Conservation (phyloP, 2,113 vertebrate genomes). For the Sylvia atricapilla region DNA sequence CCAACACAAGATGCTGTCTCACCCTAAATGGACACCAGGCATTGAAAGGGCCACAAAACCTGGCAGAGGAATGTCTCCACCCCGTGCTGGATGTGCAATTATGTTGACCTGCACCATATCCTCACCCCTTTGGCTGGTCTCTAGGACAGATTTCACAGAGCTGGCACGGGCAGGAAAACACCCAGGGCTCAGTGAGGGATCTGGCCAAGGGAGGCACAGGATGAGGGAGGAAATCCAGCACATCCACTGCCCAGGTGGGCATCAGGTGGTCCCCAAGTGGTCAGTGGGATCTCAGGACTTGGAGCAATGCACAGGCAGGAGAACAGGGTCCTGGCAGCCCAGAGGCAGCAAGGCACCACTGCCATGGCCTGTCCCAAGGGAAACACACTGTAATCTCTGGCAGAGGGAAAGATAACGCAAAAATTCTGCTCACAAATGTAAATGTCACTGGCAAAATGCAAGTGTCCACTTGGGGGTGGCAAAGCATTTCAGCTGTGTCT, state of each 20-base stretch:
- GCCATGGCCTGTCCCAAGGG: not conserved
- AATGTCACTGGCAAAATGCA: not conserved
- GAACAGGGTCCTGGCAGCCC: not conserved
- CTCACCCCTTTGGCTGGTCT: not conserved
- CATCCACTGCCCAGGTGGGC: not conserved
- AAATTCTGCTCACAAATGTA: not conserved
- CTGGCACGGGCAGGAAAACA: not conserved
- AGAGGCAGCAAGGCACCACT: fast-evolving
- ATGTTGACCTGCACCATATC: fast-evolving
- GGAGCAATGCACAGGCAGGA: fast-evolving
- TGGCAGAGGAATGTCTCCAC: not conserved
- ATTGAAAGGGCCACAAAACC: not conserved
- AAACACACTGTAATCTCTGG: not conserved
- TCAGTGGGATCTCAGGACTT: not conserved
- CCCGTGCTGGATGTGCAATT: not conserved
- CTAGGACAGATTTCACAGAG: not conserved
- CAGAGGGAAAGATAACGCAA: not conserved
- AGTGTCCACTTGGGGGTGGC: conserved; percentile 69
- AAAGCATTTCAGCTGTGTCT: conserved; percentile 55
- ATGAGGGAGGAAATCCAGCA: not conserved
- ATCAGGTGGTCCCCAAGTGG: not conserved
- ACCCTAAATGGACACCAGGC: not conserved
- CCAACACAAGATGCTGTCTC: not conserved
- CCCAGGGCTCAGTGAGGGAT: not conserved
- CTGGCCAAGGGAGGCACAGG: not conserved